Evolutionary conservation across 2,113 vertebrate genomes (phyloP), one percentile per base, ranked within the genome.

Genomic region (Perognathus longimembris): DNA sequence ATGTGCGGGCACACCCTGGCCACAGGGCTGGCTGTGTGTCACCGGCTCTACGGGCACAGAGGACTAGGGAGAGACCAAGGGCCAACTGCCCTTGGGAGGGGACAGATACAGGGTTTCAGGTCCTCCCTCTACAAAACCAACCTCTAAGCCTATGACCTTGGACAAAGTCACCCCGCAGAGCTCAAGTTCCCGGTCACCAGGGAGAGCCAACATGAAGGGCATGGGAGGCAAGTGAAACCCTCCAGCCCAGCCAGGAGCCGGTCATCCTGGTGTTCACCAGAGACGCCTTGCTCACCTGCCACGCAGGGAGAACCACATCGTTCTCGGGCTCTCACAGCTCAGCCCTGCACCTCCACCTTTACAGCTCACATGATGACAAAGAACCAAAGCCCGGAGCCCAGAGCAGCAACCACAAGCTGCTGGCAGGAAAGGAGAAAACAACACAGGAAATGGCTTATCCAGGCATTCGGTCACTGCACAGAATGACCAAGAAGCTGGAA

Each of bases 161-260:
- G 61, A 61, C 59, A 45, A 89, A 79, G 81, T 74, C 42, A 1
- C 36, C 3, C 34, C 87, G 34, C 57, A 12, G 17, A 45, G 64
- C 80, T 93, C 87, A 10, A 7, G 57, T 85, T 85, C 45, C 81
- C 50, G 26, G 8, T 45, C 66, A n/a, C 74, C 26, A 26, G 81
- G 36, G 71, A 76, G 28, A 20, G n/a, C 34, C 26, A 22, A 18
- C 40, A 3, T 0, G 50, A 63, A 63, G 66, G n/a, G n/a, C n/a
- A n/a, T n/a, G n/a, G n/a, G n/a, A n/a, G n/a, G n/a, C n/a, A n/a
- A n/a, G n/a, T n/a, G n/a, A n/a, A n/a, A n/a, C n/a, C n/a, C n/a
- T n/a, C n/a, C n/a, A n/a, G n/a, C n/a, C n/a, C n/a, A n/a, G n/a
- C n/a, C n/a, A n/a, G n/a, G n/a, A n/a, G n/a, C n/a, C n/a, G n/a